Evolutionary conservation across 2,113 vertebrate genomes (phyloP).

Genomic region (Atrichornis clamosus): DNA sequence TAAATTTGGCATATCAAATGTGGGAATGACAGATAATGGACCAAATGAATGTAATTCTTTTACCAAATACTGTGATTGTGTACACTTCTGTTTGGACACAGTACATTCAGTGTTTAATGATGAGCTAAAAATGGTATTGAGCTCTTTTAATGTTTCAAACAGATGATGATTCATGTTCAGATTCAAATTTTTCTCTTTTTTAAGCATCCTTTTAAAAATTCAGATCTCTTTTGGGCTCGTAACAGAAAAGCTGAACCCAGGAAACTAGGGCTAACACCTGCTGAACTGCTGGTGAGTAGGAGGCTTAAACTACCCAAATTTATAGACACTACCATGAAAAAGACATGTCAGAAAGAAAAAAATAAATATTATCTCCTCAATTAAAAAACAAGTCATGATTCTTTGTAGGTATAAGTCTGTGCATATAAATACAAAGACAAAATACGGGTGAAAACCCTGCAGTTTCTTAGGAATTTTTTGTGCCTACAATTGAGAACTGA

Average conservation of each 20-base stretch:
- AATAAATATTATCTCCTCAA: background rate
- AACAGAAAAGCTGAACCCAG: background rate
- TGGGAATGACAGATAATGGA: background rate
- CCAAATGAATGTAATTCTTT: background rate
- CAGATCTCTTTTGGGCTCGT: background rate
- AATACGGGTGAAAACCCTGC: background rate
- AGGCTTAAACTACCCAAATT: background rate
- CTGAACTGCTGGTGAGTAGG: background rate
- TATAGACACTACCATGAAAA: background rate
- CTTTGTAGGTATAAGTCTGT: background rate
- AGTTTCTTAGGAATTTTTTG: background rate
- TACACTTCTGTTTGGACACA: background rate
- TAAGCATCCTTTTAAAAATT: background rate
- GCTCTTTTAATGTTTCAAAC: background rate
- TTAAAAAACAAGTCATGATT: background rate
- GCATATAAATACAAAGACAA: background rate
- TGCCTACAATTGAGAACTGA: background rate
- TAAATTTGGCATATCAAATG: background rate
- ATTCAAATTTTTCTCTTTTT: background rate
- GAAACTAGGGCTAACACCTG: background rate
- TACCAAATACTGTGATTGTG: background rate
- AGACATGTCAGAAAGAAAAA: background rate
- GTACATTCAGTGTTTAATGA: background rate
- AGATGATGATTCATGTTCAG: background rate
- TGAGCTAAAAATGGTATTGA: background rate